Base-by-base conservation (phyloP, 1,140 invertebrate genomes). In the Bilobella aurantiaca region DNA sequence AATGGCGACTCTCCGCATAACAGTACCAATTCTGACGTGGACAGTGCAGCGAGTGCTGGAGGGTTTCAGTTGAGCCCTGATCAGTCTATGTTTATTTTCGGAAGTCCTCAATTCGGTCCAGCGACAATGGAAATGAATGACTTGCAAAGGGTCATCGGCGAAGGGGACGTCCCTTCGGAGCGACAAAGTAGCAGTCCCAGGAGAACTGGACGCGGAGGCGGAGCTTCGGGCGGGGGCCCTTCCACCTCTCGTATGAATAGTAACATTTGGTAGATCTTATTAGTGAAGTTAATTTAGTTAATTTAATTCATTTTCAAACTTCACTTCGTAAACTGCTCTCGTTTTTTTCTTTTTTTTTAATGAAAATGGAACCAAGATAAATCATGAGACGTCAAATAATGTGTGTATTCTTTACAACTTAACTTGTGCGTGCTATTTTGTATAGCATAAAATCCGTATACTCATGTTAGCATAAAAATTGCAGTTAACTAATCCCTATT, bases 31-130 rank as follows among this genome's bases (percentile, higher is more conserved):
- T 66, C 66, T 1, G 69, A 70, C 42, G 71, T 73, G 21, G 68
- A 70, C 25, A 65, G 62, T 58, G 71, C 71, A n/a, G 68, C 71
- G 1, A 73, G 71, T 66, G 68, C 71, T 18, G 71, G 64, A 21
- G 69, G 71, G 25, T 49, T 67, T 37, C 63, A 66, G 27, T 46
- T 70, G 62, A 67, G 62, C 5, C 65, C 65, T 3, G 37, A 34
- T 58, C 49, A 29, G 63, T 60, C 63, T 23, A 37, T 59, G 53
- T 68, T 65, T 37, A 69, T 73, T 34, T 72, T 69, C 56, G 70
- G 70, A 1, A 69, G 68, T 28, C 70, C 68, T 1, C 70, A 72
- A 29, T 69, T 70, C 47, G 65, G 53, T 42, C n/a, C 60, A 5
- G 21, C 65, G 1, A 1, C 47, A 42, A 28, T 23, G 12, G 31